Conservation (phyloP, 2,113 vertebrate species). For the Geothlypis trichas region DNA sequence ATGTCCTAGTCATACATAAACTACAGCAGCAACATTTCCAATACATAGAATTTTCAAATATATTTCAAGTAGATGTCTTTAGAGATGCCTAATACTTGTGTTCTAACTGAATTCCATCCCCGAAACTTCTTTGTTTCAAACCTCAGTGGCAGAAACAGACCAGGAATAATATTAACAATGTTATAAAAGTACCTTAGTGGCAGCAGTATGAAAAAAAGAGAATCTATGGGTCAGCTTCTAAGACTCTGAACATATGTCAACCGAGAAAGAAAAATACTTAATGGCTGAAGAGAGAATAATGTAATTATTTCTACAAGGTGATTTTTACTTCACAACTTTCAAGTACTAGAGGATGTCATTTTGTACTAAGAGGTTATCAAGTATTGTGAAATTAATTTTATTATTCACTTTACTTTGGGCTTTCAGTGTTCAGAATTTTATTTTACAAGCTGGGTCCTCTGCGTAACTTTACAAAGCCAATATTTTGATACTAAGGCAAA, state of each 20-base stretch:
- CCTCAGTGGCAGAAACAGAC: constrained; percentile 40
- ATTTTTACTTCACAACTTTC: constrained; percentile 57
- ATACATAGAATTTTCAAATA: neutral
- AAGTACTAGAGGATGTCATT: constrained; percentile 58
- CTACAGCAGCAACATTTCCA: neutral
- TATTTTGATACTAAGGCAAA: constrained; percentile 53
- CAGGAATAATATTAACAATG: constrained; percentile 32
- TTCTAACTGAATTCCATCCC: constrained; percentile 4
- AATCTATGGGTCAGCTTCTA: constrained; percentile 33
- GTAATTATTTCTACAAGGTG: constrained; percentile 65
- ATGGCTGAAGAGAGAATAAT: constrained; percentile 58
- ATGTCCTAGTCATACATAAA: neutral
- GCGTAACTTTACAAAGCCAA: constrained; percentile 5
- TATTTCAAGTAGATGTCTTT: neutral
- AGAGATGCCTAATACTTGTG: constrained; percentile 18
- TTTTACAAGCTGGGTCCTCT: constrained; percentile 23
- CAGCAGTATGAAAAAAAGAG: constrained; percentile 5
- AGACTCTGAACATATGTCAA: constrained; percentile 51
- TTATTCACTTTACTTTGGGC: constrained; percentile 50
- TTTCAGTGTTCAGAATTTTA: neutral
- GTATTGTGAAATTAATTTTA: constrained; percentile 49
- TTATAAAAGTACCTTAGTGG: constrained; percentile 32
- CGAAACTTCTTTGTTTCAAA: constrained; percentile 38
- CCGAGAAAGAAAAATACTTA: constrained; percentile 51
- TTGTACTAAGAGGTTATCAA: constrained; percentile 32